Base-by-base conservation (phyloP, 2,797 vertebrate genomes). In the Xenops minutus region DNA sequence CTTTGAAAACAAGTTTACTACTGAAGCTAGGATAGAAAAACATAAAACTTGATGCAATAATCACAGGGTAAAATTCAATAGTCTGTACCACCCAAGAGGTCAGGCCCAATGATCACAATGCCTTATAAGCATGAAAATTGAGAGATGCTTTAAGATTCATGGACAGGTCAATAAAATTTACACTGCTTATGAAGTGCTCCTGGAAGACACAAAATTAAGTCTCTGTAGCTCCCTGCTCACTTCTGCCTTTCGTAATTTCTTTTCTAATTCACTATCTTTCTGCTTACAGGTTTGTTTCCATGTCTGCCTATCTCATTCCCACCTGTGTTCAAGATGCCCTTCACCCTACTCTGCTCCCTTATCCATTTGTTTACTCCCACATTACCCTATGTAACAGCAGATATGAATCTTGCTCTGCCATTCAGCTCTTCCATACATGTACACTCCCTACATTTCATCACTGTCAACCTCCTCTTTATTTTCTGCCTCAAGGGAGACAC, bases 11-110 rank as follows among this genome's bases (percentile, higher is more conserved):
- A 92, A 76, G 55, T 93, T 92, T 96, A 92, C 36, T 80, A 34
- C 46, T 86, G 76, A 80, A 92, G 66, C 49, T 81, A 71, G 59
- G 55, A 82, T 14, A 92, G 39, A 92, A 93, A 92, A 87, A 30
- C 77, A 71, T 85, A 91, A 88, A 90, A 88, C 44, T 87, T 89
- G 84, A 93, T 89, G 83, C 56, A 96, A 63, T 92, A 95, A 88
- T 88, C 82, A 86, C 72, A 62, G 79, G 74, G 66, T 75, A 85
- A 93, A 94, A 96, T 84, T 67, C 77, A 87, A 88, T 79, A 90
- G 52, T 56, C 59, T 85, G 15, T 41, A 52, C 24, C 44, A 73
- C 61, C 32, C 7, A 1, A 88, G 76, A 93, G 51, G 76, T 93
- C 82, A 80, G 73, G 43, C n/a, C 41, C 66, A 75, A n/a, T 37